These are phyloP conservation scores for Penelope pileata DNA, from an alignment of 2,113 vertebrate genomes.

Conservation along the genomic window DNA sequence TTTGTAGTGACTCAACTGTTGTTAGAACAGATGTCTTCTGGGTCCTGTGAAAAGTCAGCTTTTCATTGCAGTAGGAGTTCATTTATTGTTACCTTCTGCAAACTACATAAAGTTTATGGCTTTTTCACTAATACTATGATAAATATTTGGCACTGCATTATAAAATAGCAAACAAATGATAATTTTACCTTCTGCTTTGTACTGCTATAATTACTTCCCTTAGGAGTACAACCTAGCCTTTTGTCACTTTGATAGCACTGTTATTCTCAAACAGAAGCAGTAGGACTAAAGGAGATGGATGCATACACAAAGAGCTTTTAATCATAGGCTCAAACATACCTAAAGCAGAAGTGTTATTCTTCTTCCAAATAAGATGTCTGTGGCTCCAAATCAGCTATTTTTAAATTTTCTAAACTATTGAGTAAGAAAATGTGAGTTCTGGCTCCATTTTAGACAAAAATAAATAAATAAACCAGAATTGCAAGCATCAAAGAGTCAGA, in stretches of 20 bases:
- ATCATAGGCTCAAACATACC: conserved; percentile 4
- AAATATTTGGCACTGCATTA: conserved; percentile 66
- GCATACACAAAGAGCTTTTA: conserved; percentile 42
- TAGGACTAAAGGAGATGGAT: conserved; percentile 57
- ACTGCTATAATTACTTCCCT: conserved; percentile 72
- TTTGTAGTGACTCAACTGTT: background rate
- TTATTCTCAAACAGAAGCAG: conserved; percentile 63
- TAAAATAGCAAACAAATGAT: conserved; percentile 67
- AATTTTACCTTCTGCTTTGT: conserved; percentile 69
- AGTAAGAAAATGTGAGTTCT: background rate
- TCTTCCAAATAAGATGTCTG: background rate
- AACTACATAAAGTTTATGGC: conserved; percentile 55
- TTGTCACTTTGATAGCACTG: conserved; percentile 69
- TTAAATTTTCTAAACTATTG: background rate
- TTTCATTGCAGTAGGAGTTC: background rate
- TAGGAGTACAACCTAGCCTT: conserved; percentile 65
- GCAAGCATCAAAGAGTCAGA: background rate
- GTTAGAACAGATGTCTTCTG: conserved; percentile 12
- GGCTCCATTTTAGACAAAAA: background rate
- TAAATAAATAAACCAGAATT: background rate
- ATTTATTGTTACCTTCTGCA: conserved; percentile 40
- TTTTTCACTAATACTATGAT: conserved; percentile 63
- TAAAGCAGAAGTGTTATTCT: conserved; percentile 15
- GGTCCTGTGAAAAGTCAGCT: conserved; percentile 14
- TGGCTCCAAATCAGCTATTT: background rate